A percentile compares a stretch with the other conserved stretches of the same genome.
Evolutionary conservation across 2,888 invertebrate species (phyloP).

Genomic region (Euplexia lucipara): DNA sequence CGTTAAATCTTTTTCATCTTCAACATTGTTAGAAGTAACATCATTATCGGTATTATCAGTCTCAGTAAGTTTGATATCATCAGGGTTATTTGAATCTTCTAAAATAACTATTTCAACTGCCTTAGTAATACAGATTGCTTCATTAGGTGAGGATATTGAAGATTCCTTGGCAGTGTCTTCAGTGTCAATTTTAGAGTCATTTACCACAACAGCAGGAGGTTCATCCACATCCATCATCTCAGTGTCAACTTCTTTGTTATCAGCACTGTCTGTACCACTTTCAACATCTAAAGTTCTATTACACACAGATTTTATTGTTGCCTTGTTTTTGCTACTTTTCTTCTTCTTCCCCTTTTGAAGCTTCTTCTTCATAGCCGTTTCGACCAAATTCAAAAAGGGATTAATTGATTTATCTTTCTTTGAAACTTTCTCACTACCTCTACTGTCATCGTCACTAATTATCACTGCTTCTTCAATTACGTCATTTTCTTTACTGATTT

Average conservation of each 20-base stretch:
- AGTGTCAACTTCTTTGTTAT: constrained; percentile 60
- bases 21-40: constrained; percentile 29
- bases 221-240: constrained; percentile 78
- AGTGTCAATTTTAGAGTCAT: constrained; percentile 36
- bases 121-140: constrained; percentile 36
- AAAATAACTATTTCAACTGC: constrained; percentile 56
- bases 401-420: constrained; percentile 75
- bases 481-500: constrained; percentile 83
- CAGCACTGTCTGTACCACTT: constrained; percentile 49
- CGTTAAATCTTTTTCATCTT: constrained; percentile 12
- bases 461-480: constrained; percentile 74
- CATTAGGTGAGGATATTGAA: constrained; percentile 43
- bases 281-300: constrained; percentile 60
- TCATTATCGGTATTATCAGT: constrained; percentile 20
- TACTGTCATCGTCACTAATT: constrained; percentile 85
- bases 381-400: constrained; percentile 85
- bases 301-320: constrained; percentile 38
- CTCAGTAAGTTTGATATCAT: constrained; percentile 40
- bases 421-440: constrained; percentile 65
- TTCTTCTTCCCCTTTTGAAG: constrained; percentile 79
- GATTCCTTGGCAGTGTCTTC: constrained; percentile 33
- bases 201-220: constrained; percentile 52
- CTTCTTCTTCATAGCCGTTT: constrained; percentile 85
- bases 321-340: constrained; percentile 68
- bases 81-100: constrained; percentile 68